A percentile compares a stretch with the other conserved stretches of the same genome.
Conservation (phyloP, 2,797 vertebrate genomes). For the Dipus sagitta region DNA sequence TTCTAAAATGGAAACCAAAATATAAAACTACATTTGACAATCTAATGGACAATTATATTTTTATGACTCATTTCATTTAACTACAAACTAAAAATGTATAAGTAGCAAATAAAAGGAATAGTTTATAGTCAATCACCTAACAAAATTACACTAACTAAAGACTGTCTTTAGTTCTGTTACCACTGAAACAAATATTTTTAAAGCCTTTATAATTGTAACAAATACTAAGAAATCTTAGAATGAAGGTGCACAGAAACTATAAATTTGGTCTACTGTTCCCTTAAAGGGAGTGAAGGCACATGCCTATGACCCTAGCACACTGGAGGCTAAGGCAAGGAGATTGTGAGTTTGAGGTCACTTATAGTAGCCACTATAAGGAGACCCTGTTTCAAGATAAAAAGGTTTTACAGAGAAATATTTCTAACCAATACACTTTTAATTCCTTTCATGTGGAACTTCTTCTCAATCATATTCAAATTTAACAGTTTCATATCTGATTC, state of each 20-base stretch:
- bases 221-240: conserved; percentile 37
- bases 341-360: background rate
- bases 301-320: background rate
- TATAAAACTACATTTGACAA: conserved; percentile 40
- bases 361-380: background rate
- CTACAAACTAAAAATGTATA: conserved; percentile 19
- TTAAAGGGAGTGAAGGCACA: background rate
- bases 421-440: background rate
- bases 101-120: conserved; percentile 13
- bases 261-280: background rate
- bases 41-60: background rate
- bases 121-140: conserved; percentile 10
- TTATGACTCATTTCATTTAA: conserved; percentile 37
- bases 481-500: background rate
- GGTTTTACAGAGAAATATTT: background rate
- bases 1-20: conserved; percentile 31
- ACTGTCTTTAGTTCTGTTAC: conserved; percentile 8
- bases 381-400: background rate
- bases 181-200: conserved; percentile 11
- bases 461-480: background rate
- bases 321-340: background rate
- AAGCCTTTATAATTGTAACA: conserved; percentile 38
- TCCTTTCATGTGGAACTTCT: conserved; percentile 2
- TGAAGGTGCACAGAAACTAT: background rate
- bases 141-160: conserved; percentile 35